Evolutionary conservation across 2,888 invertebrate genomes (phyloP).

Genomic region (Perizoma affinitatum): DNA sequence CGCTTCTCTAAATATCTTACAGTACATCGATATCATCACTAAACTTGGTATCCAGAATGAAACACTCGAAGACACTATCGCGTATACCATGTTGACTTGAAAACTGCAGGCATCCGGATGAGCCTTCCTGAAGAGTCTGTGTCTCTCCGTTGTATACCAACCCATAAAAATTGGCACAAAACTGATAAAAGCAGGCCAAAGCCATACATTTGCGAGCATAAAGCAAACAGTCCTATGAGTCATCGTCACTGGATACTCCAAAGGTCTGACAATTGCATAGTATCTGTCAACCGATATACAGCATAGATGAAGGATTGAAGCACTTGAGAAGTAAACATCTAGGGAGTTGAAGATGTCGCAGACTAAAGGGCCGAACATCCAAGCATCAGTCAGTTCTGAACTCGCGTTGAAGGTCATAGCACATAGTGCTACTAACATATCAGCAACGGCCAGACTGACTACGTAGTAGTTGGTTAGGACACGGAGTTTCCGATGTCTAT

Average conservation of each 20-base stretch:
- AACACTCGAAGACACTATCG: conserved; percentile 94
- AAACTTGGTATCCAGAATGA: conserved; percentile 97
- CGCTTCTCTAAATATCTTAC: conserved; percentile 92
- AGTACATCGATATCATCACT: conserved; percentile 97
- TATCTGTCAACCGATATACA: conserved; percentile 97
- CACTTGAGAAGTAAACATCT: conserved; percentile 96
- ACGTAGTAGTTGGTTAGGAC: conserved; percentile 98
- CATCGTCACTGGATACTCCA: conserved; percentile 96
- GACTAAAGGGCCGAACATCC: conserved; percentile 95
- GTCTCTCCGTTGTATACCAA: conserved; percentile 95
- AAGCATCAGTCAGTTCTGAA: conserved; percentile 92
- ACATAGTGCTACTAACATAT: conserved; percentile 95
- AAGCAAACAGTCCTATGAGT: conserved; percentile 91
- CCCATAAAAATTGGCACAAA: conserved; percentile 97
- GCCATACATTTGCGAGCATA: conserved; percentile 95
- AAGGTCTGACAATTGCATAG: conserved; percentile 95
- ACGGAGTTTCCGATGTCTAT: conserved; percentile 90
- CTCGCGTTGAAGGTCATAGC: conserved; percentile 97
- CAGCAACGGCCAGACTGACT: conserved; percentile 96
- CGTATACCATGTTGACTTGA: conserved; percentile 94
- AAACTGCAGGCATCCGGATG: conserved; percentile 92
- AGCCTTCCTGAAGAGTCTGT: conserved; percentile 85
- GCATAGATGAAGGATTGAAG: conserved; percentile 95
- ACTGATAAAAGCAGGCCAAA: conserved; percentile 95
- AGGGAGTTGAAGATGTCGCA: conserved; percentile 98